Percentiles rank a stretch among this genome's conserved stretches.
These are phyloP conservation scores for Anarhynchus alexandrinus DNA, from an alignment of 2,113 vertebrate species.

Conservation along the genomic window DNA sequence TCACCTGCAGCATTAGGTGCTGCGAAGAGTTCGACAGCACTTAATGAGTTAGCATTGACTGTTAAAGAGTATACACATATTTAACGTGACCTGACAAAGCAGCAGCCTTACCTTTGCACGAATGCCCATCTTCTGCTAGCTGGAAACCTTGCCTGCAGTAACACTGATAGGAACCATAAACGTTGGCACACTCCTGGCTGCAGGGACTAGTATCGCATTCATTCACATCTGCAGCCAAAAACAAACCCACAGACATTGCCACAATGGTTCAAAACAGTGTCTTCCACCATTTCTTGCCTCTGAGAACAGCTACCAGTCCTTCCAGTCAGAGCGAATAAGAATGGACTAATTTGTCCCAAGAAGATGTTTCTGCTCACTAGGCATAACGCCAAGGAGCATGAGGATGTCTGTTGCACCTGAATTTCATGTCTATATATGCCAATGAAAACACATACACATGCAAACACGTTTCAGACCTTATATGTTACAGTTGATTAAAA, in stretches of 20 bases:
- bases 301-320: not conserved
- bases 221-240: conserved; percentile 82
- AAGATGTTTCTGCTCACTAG: not conserved
- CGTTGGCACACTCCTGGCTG: conserved; percentile 92
- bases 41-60: not conserved
- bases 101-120: conserved; percentile 83
- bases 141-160: conserved; percentile 92
- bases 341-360: not conserved
- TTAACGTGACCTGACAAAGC: not conserved
- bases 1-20: not conserved
- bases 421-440: not conserved
- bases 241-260: not conserved
- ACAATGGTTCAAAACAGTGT: not conserved
- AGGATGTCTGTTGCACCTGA: not conserved
- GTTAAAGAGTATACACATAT: not conserved
- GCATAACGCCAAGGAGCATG: not conserved
- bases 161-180: conserved; percentile 94
- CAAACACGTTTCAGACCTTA: not conserved
- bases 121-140: conserved; percentile 87
- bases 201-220: conserved; percentile 87
- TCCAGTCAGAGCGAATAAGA: not conserved
- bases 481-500: not conserved
- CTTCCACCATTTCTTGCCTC: not conserved
- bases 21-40: not conserved
- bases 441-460: not conserved